phyloP scores from a whole-genome alignment of 2,113 vertebrate species.

The Rafetus swinhoei region DNA sequence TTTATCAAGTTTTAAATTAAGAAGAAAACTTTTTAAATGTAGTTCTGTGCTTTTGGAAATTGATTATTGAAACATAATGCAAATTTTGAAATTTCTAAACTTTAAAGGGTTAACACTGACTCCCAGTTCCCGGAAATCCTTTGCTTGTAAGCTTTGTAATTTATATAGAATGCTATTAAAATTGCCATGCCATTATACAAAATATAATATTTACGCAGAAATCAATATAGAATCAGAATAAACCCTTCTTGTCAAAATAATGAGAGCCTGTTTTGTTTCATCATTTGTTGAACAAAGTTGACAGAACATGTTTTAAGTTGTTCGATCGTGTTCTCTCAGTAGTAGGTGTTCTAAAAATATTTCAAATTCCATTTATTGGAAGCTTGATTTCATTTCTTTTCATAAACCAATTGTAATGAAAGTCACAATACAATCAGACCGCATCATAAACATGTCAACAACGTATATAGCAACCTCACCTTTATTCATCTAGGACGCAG shows the following conservation, averaged over 20 bases:
- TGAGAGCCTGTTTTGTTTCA: background rate
- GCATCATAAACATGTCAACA: background rate
- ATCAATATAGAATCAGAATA: background rate
- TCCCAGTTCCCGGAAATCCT: background rate
- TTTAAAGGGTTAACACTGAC: background rate
- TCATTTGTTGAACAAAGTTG: constrained; percentile 46
- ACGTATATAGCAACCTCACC: background rate
- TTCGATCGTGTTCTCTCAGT: background rate
- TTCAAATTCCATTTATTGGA: constrained; percentile 29
- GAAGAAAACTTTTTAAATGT: background rate
- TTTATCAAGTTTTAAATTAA: background rate
- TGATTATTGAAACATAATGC: background rate
- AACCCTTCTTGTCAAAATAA: rapidly evolving
- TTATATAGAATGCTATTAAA: background rate
- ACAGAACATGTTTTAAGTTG: background rate
- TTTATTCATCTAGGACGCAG: constrained; percentile 2
- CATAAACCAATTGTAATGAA: background rate
- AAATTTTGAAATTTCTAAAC: background rate
- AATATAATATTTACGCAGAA: background rate
- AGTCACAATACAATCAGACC: constrained; percentile 15
- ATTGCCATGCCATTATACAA: background rate
- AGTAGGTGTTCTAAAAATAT: constrained; percentile 53
- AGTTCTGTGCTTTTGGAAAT: background rate
- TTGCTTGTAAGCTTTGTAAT: background rate
- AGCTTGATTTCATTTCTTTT: constrained; percentile 7